Evolutionary conservation across 1,140 invertebrate genomes (phyloP), one percentile per base, ranked within the genome.

Genomic region (Ephestia elutella): DNA sequence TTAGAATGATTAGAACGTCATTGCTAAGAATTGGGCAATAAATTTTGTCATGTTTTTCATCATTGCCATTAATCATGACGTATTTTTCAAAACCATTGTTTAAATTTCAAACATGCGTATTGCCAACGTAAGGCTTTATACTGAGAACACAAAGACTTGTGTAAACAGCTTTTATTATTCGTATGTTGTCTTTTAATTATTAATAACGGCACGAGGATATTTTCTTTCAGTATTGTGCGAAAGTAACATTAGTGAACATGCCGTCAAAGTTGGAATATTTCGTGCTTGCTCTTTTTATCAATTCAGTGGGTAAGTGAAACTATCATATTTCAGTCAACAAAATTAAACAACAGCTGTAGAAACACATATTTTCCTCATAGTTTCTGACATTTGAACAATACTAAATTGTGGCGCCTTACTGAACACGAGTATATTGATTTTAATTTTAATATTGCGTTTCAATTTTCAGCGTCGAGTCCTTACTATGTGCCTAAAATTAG

Each of bases 171-270:
- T 72, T 57, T 63, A 25, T 53, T 53, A 11, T 15, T 21, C 56
- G 9, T 21, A 13, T 66, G 38, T 72, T 68, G 67, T 55, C 49
- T 51, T 38, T 53, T 38, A 35, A 62, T 21, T 28, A 44, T 51
- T 66, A 66, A 66, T 65, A 72, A 66, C 57, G 59, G 63, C 59
- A 57, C 48, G 59, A 18, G 57, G 58, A 28, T 44, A 50, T 32
- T 48, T 17, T 48, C 65, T 53, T 57, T 62, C 65, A 75, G 66
- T 70, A 48, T 66, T 53, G 63, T 68, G 59, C 56, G 55, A 68
- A 62, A 50, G 49, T 32, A 50, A 56, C 51, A 58, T 44, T 63
- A 66, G 66, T 57, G 50, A 49, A 70, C 57, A 72, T 70, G 70
- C 57, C 53, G 17, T 56, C 11, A 17, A 60, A 60, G 62, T 21